Evolutionary conservation across 2,113 vertebrate genomes (phyloP), one percentile per base, ranked within the genome.

Genomic region (Chlamydotis undulata): DNA sequence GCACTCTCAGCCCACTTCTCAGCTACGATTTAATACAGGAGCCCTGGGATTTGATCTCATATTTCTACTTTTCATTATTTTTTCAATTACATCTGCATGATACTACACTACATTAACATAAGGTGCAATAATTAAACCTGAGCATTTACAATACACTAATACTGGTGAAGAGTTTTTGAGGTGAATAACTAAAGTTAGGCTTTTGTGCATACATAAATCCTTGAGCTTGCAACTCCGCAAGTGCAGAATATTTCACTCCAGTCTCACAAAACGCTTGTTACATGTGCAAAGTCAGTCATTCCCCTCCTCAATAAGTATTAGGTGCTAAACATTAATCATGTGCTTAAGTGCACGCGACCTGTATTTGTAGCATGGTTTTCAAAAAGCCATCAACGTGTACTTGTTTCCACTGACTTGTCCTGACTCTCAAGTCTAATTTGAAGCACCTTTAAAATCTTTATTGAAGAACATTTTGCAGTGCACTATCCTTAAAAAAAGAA

Each of bases 61-160:
- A 91, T 89, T 92, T 79, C 78, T 75, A 65, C 59, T 92, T 93
- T 81, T 91, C 55, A 77, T 82, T 94, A 49, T 86, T 84, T 87
- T 91, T 91, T 83, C 45, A 91, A 53, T 78, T 87, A 55, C 49
- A 87, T 76, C 74, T 91, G 47, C 60, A 82, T 88, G 70, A 93
- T 28, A 73, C 41, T 70, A 92, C 25, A 47, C 43, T 75, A 65
- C 45, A 49, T 87, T 73, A 91, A 87, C 23, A 33, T 43, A 63
- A 82, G 56, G n/a, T 75, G 47, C 6, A 87, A 55, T 52, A 77
- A 90, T 87, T 80, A 89, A 74, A 95, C 63, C 39, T 19, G 39
- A 84, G 52, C 71, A 88, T 77, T 83, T 87, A 55, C 39, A 73
- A 67, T 52, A 78, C 1, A 3, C 82, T 83, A 78, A 87, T 0